phyloP scores from a whole-genome alignment of 2,888 invertebrate genomes.

The Morpho deidamia region DNA sequence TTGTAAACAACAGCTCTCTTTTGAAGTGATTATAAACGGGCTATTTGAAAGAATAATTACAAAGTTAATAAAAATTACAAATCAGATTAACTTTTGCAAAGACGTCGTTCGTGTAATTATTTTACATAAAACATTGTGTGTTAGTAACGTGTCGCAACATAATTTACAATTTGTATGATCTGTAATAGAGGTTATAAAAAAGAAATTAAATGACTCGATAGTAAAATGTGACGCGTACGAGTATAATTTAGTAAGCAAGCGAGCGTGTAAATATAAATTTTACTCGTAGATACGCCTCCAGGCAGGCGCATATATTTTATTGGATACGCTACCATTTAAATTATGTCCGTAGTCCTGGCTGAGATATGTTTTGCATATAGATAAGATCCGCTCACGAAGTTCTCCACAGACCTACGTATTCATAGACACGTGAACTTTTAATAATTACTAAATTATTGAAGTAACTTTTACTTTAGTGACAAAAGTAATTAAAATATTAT shows the following conservation, averaged over 20 bases:
- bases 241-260: slow-evolving; percentile 22
- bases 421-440: background rate
- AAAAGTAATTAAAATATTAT: too few relatives aligned
- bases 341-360: slow-evolving; percentile 13
- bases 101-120: slow-evolving; percentile 6
- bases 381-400: background rate
- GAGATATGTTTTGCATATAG: slow-evolving; percentile 8
- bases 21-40: too few relatives aligned
- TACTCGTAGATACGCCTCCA: slow-evolving; percentile 9
- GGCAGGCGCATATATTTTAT: slow-evolving; percentile 17
- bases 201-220: slow-evolving; percentile 21
- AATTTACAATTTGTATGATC: slow-evolving; percentile 22
- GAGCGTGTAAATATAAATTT: slow-evolving; percentile 2
- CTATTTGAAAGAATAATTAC: too few relatives aligned
- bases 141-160: slow-evolving; percentile 12
- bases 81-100: background rate
- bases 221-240: slow-evolving; percentile 16
- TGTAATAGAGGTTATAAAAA: slow-evolving; percentile 20
- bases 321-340: slow-evolving; percentile 12
- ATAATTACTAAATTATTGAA: too few relatives aligned
- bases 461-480: too few relatives aligned
- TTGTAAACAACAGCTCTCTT: too few relatives aligned
- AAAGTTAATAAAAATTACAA: too few relatives aligned
- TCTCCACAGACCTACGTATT: too few relatives aligned
- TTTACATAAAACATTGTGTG: slow-evolving; percentile 6